Base-by-base conservation (phyloP, 2,113 vertebrate genomes). In the Papio anubis region DNA sequence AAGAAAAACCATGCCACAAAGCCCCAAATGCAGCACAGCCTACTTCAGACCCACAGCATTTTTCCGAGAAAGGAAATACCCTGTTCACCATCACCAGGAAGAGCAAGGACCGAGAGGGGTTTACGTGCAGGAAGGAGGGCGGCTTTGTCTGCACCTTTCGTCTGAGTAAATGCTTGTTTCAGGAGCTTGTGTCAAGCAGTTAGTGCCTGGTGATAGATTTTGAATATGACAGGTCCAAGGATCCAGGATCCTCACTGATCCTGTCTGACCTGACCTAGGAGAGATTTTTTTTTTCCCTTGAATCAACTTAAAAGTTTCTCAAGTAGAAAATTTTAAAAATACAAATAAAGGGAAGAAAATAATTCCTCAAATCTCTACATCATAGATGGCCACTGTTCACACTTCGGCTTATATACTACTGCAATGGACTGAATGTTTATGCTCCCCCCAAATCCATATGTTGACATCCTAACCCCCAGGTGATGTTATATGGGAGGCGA, bases 41-140 rank as follows among this genome's bases (percentile, higher is more conserved):
- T 55, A 9, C 2, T 23, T 55, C 43, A 16, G 87, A 66, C 8
- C 25, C 20, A 14, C 1, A n/a, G 3, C 0, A 0, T 32, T 25
- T 38, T 10, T 55, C n/a, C 57, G 35, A 17, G 80, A 38, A 35
- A 50, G 32, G 13, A 52, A 61, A 17, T 13, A 17, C n/a, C 70
- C 59, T 48, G 27, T 40, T 14, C 20, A 1, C 32, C 32, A 2
- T 25, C 52, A 45, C 48, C 18, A 23, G 20, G n/a, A 30, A 45
- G 35, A 32, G 25, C 4, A 12, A 61, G 50, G 25, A 3, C 18
- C 2, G 17, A 32, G 57, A 27, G 23, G 1, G 43, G 43, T 48
- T 27, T 61, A 16, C 5, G 5, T 17, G 7, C 6, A 14, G 9
- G 76, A 35, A 72, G 52, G 38, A 21, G 6, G 48, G 27, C 4